These are phyloP conservation scores for Chrysodeixis includens DNA, from an alignment of 2,888 invertebrate genomes.

Conservation along the genomic window DNA sequence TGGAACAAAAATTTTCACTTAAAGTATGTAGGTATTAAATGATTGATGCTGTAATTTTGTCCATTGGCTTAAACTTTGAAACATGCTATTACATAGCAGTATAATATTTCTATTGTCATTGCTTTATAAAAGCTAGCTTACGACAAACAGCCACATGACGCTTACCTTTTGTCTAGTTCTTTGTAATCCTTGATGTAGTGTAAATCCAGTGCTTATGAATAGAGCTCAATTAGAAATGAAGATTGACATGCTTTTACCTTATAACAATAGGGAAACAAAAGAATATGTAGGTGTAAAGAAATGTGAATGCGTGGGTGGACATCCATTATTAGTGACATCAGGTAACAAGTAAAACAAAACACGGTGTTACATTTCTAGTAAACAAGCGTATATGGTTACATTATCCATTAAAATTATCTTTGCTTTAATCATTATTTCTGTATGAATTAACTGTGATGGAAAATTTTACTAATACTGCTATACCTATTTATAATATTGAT, in stretches of 20 bases:
- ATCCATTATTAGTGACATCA: background rate
- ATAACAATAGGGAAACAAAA: background rate
- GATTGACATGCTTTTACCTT: background rate
- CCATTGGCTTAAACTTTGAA: background rate
- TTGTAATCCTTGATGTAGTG: background rate
- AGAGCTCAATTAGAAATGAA: background rate
- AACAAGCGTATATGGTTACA: background rate
- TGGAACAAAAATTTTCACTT: background rate
- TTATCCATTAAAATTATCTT: background rate
- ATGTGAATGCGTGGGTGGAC: background rate
- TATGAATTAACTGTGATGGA: background rate
- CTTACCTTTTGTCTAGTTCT: background rate
- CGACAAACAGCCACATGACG: background rate
- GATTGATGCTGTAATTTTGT: background rate
- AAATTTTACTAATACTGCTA: too few species aligned
- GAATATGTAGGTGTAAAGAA: background rate
- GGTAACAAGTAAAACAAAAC: background rate
- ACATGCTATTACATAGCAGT: background rate
- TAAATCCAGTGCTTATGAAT: background rate
- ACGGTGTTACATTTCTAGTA: background rate
- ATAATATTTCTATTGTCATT: background rate
- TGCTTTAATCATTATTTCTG: background rate
- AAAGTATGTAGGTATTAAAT: background rate
- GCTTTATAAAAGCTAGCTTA: background rate
- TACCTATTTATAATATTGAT: too few species aligned